phyloP scores from a whole-genome alignment of 2,888 invertebrate genomes.

The Harpagoxenus sublaevis region DNA sequence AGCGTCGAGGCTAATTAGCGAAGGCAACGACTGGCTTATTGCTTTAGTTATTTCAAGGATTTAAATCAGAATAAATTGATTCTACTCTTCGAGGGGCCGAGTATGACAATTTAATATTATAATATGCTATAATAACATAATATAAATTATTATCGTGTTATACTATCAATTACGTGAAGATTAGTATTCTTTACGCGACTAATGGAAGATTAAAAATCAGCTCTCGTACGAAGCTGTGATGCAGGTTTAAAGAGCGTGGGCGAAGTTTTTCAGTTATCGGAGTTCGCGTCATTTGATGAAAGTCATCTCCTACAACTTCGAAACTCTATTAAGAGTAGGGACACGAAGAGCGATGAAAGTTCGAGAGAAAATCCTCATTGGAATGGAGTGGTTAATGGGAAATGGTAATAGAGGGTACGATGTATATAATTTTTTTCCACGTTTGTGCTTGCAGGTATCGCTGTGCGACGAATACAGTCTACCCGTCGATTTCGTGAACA shows the following conservation, averaged over 20 bases:
- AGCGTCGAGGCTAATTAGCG: conserved; percentile 45
- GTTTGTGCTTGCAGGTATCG: conserved; percentile 90
- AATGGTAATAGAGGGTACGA: conserved; percentile 37
- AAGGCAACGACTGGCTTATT: not conserved
- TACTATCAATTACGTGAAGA: not conserved
- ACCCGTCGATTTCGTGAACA: conserved; percentile 93
- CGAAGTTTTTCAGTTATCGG: conserved; percentile 49
- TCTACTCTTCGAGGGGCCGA: not conserved
- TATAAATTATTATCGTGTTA: not conserved
- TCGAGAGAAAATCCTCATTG: conserved; percentile 27
- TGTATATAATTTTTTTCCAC: conserved; percentile 5
- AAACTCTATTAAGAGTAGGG: conserved; percentile 38
- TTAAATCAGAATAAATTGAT: conserved; percentile 28
- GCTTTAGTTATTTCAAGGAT: conserved; percentile 7
- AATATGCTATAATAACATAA: not conserved
- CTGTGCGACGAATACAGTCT: conserved; percentile 95
- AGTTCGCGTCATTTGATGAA: conserved; percentile 47
- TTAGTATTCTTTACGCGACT: not conserved
- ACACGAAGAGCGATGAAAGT: conserved; percentile 40
- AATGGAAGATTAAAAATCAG: not conserved
- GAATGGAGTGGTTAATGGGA: conserved; percentile 19
- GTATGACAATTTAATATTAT: not conserved
- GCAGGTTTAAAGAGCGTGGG: conserved; percentile 15
- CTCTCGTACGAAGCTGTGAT: not conserved
- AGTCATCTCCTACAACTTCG: conserved; percentile 38